phyloP scores from a whole-genome alignment of 1,140 invertebrate genomes.

The Musca domestica region DNA sequence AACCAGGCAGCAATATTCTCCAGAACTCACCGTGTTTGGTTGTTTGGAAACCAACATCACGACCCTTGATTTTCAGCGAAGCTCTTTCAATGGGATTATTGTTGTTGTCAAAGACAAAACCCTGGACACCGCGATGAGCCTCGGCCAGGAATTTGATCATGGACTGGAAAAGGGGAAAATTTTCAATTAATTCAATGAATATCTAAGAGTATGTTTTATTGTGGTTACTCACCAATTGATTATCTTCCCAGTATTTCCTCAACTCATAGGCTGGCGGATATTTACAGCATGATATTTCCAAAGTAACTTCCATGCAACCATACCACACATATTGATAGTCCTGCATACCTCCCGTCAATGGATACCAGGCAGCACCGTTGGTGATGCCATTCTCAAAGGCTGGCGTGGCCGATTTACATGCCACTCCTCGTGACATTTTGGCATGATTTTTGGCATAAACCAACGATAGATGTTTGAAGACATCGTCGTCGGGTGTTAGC shows the following conservation, averaged over 20 bases:
- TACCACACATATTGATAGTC: constrained; percentile 98
- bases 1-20: constrained; percentile 80
- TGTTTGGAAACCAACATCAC: constrained; percentile 84
- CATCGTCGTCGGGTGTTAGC: constrained; percentile 89
- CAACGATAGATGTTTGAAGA: constrained; percentile 85
- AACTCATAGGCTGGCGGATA: constrained; percentile 84
- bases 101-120: constrained; percentile 79
- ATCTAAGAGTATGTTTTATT: not conserved
- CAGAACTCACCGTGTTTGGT: constrained; percentile 93
- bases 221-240: constrained; percentile 70
- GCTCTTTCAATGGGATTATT: constrained; percentile 81
- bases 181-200: constrained; percentile 23
- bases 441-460: constrained; percentile 88
- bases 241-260: constrained; percentile 92
- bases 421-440: constrained; percentile 78
- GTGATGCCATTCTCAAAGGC: constrained; percentile 84
- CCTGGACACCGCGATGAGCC: constrained; percentile 79
- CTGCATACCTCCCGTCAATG: constrained; percentile 87
- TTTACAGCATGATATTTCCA: constrained; percentile 97
- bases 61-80: constrained; percentile 77
- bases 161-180: constrained; percentile 58
- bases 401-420: constrained; percentile 72
- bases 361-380: constrained; percentile 91
- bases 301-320: constrained; percentile 97
- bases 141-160: constrained; percentile 84